Evolutionary conservation across 2,888 invertebrate species (phyloP), one percentile per base, ranked within the genome.

Genomic region (Athrips mouffetella): DNA sequence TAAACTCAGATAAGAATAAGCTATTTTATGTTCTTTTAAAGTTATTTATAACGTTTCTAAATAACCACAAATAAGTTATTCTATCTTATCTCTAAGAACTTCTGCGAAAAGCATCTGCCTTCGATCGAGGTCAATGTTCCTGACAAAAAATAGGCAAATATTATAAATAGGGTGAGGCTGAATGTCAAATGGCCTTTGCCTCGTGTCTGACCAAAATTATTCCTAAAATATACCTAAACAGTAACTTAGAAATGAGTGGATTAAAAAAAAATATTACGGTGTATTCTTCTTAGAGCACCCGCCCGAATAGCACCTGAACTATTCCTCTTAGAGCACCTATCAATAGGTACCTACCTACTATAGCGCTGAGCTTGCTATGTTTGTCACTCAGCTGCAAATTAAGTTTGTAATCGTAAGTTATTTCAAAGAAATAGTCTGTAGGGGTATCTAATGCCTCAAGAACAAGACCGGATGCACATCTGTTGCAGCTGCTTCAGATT

Each of bases 401-500:
- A n/a, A n/a, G n/a, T n/a, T n/a, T n/a, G n/a, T n/a, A n/a, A n/a
- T n/a, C n/a, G n/a, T n/a, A n/a, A n/a, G n/a, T n/a, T n/a, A n/a
- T n/a, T n/a, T n/a, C n/a, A n/a, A n/a, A n/a, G n/a, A n/a, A n/a
- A n/a, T n/a, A n/a, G n/a, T n/a, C n/a, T n/a, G n/a, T n/a, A n/a
- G n/a, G n/a, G n/a, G n/a, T n/a, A n/a, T n/a, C 33, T 33, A 13
- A 16, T 33, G 16, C 16, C 37, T n/a, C 21, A 21, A 20, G 48
- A 35, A 23, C 21, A 37, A 11, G 6, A 35, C 35, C 35, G 35
- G 35, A 35, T 37, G 37, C 37, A 11, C 37, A 37, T 37, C 37
- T 37, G 37, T 37, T 21, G 21, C 70, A 70, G 67, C 66, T 72
- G 71, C 63, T 45, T 57, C 52, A 48, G 57, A 59, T 60, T 62